Percentiles rank a stretch among this genome's conserved stretches.
phyloP scores from a whole-genome alignment of 1,140 invertebrate genomes.

The Caerostris extrusa region DNA sequence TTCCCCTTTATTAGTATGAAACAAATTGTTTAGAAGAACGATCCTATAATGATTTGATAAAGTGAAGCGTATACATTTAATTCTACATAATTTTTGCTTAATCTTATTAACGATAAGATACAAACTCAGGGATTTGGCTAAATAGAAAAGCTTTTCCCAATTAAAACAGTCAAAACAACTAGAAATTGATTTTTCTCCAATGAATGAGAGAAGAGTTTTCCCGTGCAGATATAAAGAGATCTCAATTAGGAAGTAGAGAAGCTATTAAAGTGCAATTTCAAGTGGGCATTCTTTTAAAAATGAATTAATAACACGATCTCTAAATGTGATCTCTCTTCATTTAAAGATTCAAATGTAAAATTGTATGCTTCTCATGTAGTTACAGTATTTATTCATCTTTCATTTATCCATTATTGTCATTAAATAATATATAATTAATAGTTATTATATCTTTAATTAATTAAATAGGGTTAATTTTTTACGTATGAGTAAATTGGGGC shows the following conservation, averaged over 20 bases:
- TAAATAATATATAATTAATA: no score
- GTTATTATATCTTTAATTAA: no score
- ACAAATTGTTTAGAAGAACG: not conserved
- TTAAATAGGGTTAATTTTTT: no score
- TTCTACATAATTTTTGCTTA: not conserved
- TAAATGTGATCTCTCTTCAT: no score
- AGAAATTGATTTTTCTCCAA: constrained; percentile 17
- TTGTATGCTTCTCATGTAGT: no score
- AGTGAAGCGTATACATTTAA: not conserved
- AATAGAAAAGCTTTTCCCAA: not conserved
- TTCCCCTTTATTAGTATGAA: not conserved
- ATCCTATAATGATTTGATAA: not conserved
- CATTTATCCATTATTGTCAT: no score
- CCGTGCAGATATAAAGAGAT: not conserved
- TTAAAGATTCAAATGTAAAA: no score
- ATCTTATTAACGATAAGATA: not conserved
- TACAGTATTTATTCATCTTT: no score
- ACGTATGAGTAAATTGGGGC: no score
- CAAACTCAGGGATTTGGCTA: not conserved
- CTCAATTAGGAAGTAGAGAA: not conserved
- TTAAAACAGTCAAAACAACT: constrained; percentile 33
- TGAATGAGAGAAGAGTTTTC: not conserved
- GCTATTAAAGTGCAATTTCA: not conserved
- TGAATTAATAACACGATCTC: no score
- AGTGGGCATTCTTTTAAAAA: not conserved